phyloP scores from a whole-genome alignment of 2,113 vertebrate species.

The Xerus inauris region DNA sequence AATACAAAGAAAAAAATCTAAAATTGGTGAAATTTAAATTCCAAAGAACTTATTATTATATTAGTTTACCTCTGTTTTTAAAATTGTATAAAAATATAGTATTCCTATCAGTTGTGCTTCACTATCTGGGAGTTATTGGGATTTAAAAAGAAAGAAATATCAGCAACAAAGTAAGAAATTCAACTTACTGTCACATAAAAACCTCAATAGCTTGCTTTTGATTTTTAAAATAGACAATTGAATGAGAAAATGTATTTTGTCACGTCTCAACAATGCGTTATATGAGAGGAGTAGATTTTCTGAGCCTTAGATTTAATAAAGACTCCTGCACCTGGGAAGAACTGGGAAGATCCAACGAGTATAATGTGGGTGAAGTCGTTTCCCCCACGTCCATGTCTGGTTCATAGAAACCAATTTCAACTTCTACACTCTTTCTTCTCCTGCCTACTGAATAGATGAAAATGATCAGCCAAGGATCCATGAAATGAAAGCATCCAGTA shows the following conservation, averaged over 20 bases:
- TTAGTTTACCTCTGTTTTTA: background rate
- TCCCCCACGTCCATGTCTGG: background rate
- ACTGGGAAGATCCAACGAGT: background rate
- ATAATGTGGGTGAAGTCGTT: background rate
- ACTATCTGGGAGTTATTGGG: background rate
- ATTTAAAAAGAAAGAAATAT: conserved; percentile 28
- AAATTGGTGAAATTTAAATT: background rate
- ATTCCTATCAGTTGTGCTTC: background rate
- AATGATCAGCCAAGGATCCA: background rate
- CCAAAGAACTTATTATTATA: background rate
- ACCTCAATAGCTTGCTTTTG: background rate
- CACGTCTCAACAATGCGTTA: background rate
- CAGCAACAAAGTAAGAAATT: background rate
- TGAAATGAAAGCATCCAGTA: background rate
- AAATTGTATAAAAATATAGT: background rate
- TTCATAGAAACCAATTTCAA: background rate
- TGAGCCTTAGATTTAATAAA: background rate
- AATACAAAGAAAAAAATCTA: background rate
- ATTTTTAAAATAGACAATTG: conserved; percentile 13
- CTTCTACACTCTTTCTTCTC: background rate
- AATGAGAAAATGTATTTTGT: conserved; percentile 11
- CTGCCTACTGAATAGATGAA: background rate
- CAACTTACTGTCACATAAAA: background rate
- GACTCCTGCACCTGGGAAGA: background rate
- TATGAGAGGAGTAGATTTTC: background rate